phyloP scores from a whole-genome alignment of 2,113 vertebrate genomes.

The Trogon surrucura region DNA sequence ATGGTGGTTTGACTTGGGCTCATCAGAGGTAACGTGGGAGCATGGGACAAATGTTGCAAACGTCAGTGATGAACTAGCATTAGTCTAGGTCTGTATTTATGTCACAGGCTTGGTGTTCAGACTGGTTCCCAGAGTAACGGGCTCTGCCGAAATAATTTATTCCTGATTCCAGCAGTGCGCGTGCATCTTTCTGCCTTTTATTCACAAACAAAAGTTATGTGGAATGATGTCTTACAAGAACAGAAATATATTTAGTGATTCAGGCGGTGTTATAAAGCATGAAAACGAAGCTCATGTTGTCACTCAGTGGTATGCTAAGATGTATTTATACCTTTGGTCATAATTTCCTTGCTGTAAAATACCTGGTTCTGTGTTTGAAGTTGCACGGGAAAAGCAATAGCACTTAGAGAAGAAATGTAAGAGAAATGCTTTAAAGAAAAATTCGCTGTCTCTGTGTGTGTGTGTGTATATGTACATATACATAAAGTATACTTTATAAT shows the following conservation, averaged over 20 bases:
- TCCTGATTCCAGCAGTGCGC: not conserved
- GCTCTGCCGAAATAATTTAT: constrained; percentile 48
- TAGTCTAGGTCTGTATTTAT: constrained; percentile 35
- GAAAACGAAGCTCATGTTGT: constrained; percentile 63
- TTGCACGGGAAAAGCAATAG: not conserved
- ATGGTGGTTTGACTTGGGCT: not conserved
- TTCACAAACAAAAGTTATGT: constrained; percentile 48
- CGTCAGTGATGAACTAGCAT: not conserved
- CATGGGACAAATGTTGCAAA: not conserved
- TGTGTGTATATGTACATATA: not conserved
- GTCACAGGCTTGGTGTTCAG: constrained; percentile 14
- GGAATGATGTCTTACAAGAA: constrained; percentile 38
- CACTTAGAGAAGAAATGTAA: constrained; percentile 44
- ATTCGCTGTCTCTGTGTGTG: accelerated
- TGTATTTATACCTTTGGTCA: constrained; percentile 50
- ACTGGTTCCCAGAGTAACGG: constrained; percentile 48
- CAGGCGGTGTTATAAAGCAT: constrained; percentile 59
- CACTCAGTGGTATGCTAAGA: constrained; percentile 40
- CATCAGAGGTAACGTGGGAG: not conserved
- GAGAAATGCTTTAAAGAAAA: constrained; percentile 17
- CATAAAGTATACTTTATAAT: not conserved
- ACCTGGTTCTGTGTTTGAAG: constrained; percentile 1
- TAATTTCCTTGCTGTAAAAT: constrained; percentile 59
- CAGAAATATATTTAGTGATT: constrained; percentile 66
- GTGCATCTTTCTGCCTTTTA: constrained; percentile 43